Evolutionary conservation across 2,113 vertebrate genomes (phyloP).

Genomic region (Pomatostomus ruficeps): DNA sequence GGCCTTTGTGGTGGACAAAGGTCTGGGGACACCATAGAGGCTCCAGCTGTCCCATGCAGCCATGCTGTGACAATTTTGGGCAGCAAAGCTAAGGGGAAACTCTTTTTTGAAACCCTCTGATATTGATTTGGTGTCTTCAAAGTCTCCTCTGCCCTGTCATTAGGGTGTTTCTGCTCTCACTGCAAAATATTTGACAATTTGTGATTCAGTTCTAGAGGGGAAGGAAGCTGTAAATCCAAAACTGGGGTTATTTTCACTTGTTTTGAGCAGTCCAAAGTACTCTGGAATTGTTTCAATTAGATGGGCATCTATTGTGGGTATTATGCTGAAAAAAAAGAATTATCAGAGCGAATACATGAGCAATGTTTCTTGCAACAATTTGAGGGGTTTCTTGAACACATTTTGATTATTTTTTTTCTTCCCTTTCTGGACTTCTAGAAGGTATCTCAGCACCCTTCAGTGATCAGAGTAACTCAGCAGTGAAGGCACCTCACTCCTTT

Average conservation of each 20-base stretch:
- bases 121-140: background rate
- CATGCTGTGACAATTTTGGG: too few species aligned
- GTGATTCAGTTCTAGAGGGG: background rate
- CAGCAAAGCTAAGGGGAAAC: background rate
- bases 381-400: rapidly evolving
- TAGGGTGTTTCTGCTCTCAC: background rate
- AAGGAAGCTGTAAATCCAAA: background rate
- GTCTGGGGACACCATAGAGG: background rate
- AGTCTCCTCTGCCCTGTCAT: background rate
- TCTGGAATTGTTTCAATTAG: background rate
- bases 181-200: background rate
- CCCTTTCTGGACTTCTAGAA: background rate
- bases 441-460: background rate
- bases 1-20: background rate
- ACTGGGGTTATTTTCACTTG: background rate
- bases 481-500: background rate
- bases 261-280: background rate
- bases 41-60: background rate
- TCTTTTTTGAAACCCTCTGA: background rate
- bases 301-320: background rate
- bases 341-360: background rate
- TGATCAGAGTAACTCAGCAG: background rate
- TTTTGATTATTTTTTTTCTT: background rate
- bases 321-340: background rate
- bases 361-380: background rate